These are phyloP conservation scores for Lathronympha strigana DNA, from an alignment of 2,888 invertebrate species.

Conservation along the genomic window DNA sequence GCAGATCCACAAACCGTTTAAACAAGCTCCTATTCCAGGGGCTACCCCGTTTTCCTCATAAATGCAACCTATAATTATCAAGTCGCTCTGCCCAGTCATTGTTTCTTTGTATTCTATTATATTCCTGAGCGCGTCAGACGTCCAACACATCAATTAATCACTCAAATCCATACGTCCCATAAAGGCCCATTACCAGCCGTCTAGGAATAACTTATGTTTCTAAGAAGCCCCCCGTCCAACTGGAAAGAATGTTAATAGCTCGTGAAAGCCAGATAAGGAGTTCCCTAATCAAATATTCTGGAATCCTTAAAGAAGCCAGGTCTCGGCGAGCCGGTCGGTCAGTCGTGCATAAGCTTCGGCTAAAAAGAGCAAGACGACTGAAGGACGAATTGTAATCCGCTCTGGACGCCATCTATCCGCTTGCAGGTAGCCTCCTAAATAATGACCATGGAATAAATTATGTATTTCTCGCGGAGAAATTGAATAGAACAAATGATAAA, in stretches of 20 bases:
- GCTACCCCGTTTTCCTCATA: neutral
- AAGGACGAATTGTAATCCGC: conserved; percentile 73
- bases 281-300: conserved; percentile 78
- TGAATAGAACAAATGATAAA: too few relatives aligned
- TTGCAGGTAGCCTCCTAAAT: conserved; percentile 34
- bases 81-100: conserved; percentile 1
- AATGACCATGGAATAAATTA: conserved; percentile 2
- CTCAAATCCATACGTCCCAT: conserved; percentile 32
- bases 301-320: conserved; percentile 67
- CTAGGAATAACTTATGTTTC: conserved; percentile 50
- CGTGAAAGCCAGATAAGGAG: conserved; percentile 72
- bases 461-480: neutral
- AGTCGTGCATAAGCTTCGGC: conserved; percentile 73
- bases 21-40: too few relatives aligned
- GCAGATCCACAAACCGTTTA: too few relatives aligned
- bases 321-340: conserved; percentile 59
- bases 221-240: conserved; percentile 58
- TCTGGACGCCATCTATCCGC: conserved; percentile 59
- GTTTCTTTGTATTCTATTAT: conserved; percentile 13
- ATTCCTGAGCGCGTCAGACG: neutral
- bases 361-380: conserved; percentile 73
- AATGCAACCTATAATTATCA: neutral
- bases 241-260: conserved; percentile 69
- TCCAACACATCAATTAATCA: conserved; percentile 39
- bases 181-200: conserved; percentile 36